phyloP scores from a whole-genome alignment of 1,140 invertebrate genomes.

The Aphis craccivora region DNA sequence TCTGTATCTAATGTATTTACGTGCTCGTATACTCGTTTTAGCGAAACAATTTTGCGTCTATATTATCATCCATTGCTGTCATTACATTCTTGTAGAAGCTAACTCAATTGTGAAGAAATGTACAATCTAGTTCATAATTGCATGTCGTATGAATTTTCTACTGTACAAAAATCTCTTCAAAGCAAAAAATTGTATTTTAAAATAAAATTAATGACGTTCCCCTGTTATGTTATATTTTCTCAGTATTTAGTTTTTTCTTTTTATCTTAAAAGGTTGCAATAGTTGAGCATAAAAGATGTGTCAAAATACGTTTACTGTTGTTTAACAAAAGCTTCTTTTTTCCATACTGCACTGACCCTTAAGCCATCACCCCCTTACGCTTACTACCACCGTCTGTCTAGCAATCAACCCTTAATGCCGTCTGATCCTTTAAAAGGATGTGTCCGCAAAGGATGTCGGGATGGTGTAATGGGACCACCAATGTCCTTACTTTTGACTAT shows the following conservation, averaged over 20 bases:
- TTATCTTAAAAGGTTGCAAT: slow-evolving; percentile 33
- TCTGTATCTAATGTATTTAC: neutral
- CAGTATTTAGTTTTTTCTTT: neutral
- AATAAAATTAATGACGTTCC: slow-evolving; percentile 13
- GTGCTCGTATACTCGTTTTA: neutral
- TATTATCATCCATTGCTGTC: neutral
- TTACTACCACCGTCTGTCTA: slow-evolving; percentile 2
- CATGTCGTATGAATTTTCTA: neutral
- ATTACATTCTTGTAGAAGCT: neutral
- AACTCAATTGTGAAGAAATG: neutral
- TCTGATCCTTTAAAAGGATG: slow-evolving; percentile 56
- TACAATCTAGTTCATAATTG: neutral
- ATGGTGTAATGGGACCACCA: neutral
- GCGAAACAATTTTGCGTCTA: neutral
- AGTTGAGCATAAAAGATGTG: slow-evolving; percentile 30
- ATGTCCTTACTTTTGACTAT: slow-evolving; percentile 23
- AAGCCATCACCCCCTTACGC: neutral
- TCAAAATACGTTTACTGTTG: slow-evolving; percentile 46
- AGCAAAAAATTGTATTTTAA: neutral
- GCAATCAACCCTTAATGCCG: slow-evolving; percentile 51
- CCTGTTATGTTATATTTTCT: neutral
- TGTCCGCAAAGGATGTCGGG: slow-evolving; percentile 14
- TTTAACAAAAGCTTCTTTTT: slow-evolving; percentile 55
- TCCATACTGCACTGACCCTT: slow-evolving; percentile 4
- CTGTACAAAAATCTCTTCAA: neutral